phyloP scores from a whole-genome alignment of 2,113 vertebrate genomes.

The Gopherus flavomarginatus region DNA sequence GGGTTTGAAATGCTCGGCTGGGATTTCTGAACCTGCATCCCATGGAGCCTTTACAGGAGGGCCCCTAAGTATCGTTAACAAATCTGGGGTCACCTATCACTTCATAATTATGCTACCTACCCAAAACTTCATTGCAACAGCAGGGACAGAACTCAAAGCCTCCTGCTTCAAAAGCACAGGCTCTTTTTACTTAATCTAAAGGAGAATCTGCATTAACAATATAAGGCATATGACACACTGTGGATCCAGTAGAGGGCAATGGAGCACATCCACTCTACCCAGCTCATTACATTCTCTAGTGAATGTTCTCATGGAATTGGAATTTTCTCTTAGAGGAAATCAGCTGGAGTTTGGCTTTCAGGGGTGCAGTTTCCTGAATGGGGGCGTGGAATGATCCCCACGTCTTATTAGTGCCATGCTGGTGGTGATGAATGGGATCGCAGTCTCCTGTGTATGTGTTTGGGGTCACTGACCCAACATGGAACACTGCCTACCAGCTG shows the following conservation, averaged over 20 bases:
- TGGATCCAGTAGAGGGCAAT: not conserved
- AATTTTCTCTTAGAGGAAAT: not conserved
- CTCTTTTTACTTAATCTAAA: not conserved
- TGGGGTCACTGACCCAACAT: not conserved
- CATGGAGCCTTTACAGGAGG: not conserved
- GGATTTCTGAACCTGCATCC: not conserved
- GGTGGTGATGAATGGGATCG: not conserved
- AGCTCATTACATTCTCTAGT: not conserved
- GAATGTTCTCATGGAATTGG: not conserved
- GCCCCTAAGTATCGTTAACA: not conserved
- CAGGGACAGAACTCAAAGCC: not conserved
- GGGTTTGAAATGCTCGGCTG: conserved; percentile 23
- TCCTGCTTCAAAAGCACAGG: not conserved
- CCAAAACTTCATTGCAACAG: not conserved
- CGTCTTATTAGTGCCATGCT: not conserved
- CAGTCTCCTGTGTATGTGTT: not conserved
- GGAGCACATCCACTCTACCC: not conserved
- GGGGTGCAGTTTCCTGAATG: not conserved
- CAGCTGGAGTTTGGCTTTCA: not conserved
- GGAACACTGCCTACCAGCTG: conserved; percentile 27
- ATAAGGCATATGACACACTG: not conserved
- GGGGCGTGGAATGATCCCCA: not conserved
- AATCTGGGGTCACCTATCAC: not conserved
- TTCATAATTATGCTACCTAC: not conserved
- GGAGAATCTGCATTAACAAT: not conserved